Conservation (phyloP, 1,140 invertebrate genomes). For the Prorops nasuta region DNA sequence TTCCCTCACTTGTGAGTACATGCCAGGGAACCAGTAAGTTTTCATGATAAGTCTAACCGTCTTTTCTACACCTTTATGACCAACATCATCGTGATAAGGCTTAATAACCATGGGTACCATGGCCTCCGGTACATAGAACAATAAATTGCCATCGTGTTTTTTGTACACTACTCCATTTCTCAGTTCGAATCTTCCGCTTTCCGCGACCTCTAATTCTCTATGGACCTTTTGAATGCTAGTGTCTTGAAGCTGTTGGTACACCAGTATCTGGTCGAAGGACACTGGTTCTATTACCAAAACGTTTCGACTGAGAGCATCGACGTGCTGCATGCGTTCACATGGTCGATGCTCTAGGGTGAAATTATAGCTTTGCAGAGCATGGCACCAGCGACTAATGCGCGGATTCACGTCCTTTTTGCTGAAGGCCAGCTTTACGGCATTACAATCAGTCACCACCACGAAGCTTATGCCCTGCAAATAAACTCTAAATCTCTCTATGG, state of each 20-base stretch:
- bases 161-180: slow-evolving; percentile 7
- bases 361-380: slow-evolving; percentile 38
- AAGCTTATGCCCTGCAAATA: neutral
- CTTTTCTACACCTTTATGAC: slow-evolving; percentile 10
- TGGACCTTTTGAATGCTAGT: slow-evolving; percentile 2
- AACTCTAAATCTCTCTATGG: neutral
- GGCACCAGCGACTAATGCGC: slow-evolving; percentile 28
- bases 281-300: slow-evolving; percentile 6
- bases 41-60: neutral
- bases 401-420: neutral
- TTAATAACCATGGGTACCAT: slow-evolving; percentile 4
- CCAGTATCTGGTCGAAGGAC: slow-evolving; percentile 4
- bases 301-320: slow-evolving; percentile 23
- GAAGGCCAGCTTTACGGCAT: neutral
- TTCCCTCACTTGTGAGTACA: slow-evolving; percentile 12
- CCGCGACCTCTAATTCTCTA: slow-evolving; percentile 1
- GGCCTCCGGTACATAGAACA: slow-evolving; percentile 12
- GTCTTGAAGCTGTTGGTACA: slow-evolving; percentile 2
- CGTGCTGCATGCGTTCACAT: slow-evolving; percentile 11
- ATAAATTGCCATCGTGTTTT: no score
- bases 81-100: slow-evolving; percentile 19
- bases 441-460: neutral
- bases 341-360: slow-evolving; percentile 37
- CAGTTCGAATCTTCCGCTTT: neutral
- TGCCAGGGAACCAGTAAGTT: slow-evolving; percentile 20